A percentile compares a stretch with the other conserved stretches of the same genome.
These are phyloP conservation scores for Aphidius ervi DNA, from an alignment of 1,140 invertebrate genomes.

Conservation along the genomic window DNA sequence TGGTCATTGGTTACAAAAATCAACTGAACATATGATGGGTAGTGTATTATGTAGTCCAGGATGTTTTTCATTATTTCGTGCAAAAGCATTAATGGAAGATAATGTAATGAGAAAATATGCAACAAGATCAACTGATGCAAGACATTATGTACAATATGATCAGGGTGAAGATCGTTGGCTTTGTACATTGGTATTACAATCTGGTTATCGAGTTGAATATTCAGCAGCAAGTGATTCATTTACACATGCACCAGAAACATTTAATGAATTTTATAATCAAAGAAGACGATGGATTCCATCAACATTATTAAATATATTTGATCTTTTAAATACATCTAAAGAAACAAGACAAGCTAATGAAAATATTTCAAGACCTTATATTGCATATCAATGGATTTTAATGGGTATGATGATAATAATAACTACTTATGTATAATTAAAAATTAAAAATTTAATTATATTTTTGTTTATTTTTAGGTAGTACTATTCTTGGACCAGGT, in stretches of 20 bases:
- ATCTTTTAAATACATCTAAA: constrained; percentile 70
- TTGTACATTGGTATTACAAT: constrained; percentile 78
- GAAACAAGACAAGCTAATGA: constrained; percentile 76
- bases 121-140: constrained; percentile 70
- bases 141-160: constrained; percentile 90
- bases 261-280: constrained; percentile 86
- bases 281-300: constrained; percentile 85
- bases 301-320: constrained; percentile 84
- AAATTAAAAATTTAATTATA: constrained; percentile 30
- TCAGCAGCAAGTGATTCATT: constrained; percentile 89
- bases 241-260: constrained; percentile 84
- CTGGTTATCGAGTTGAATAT: constrained; percentile 84
- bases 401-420: constrained; percentile 38
- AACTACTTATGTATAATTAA: constrained; percentile 12
- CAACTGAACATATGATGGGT: constrained; percentile 89
- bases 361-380: constrained; percentile 80
- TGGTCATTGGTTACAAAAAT: constrained; percentile 92
- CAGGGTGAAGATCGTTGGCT: constrained; percentile 87
- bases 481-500: constrained; percentile 75
- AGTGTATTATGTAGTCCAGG: constrained; percentile 88
- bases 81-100: constrained; percentile 84
- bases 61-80: constrained; percentile 87
- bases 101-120: constrained; percentile 88
- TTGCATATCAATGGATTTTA: constrained; percentile 71
- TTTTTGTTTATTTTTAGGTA: constrained; percentile 56